Conservation (phyloP, 2,888 invertebrate species). For the Stomorhina lunata region DNA sequence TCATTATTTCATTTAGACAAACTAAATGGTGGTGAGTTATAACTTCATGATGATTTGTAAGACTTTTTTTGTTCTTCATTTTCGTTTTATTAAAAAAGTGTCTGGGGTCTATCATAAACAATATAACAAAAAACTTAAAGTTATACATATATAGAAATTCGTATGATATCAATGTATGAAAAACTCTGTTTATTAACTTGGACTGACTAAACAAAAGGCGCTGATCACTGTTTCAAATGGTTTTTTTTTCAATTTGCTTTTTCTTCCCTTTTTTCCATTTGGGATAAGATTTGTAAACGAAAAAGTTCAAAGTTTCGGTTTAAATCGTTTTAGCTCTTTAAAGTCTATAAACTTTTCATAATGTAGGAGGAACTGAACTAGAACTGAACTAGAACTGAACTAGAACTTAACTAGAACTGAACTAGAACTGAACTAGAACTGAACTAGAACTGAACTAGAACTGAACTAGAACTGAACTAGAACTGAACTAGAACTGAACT, state of each 20-base stretch:
- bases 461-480: neutral
- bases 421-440: neutral
- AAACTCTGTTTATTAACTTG: slow-evolving; percentile 7
- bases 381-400: neutral
- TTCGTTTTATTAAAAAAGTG: neutral
- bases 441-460: slow-evolving; percentile 1
- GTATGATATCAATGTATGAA: too few relatives aligned
- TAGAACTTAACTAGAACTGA: slow-evolving; percentile 1
- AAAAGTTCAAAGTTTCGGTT: neutral
- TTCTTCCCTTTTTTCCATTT: slow-evolving; percentile 10
- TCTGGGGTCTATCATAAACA: neutral
- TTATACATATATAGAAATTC: slow-evolving; percentile 22
- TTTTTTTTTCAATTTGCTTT: slow-evolving; percentile 24
- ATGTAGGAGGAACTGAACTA: neutral
- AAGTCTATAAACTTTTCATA: too few relatives aligned
- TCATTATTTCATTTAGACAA: slow-evolving; percentile 41
- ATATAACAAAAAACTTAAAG: neutral
- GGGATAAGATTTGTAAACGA: neutral
- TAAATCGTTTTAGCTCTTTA: slow-evolving; percentile 5
- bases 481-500: neutral
- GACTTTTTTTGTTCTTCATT: neutral
- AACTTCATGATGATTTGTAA: slow-evolving; percentile 51
- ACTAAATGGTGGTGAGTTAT: slow-evolving; percentile 53
- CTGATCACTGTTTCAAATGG: slow-evolving; percentile 67
- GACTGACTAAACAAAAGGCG: slow-evolving; percentile 66